A percentile compares a stretch with the other conserved stretches of the same genome.
phyloP scores from a whole-genome alignment of 2,888 invertebrate genomes.

The Cantharis rustica region DNA sequence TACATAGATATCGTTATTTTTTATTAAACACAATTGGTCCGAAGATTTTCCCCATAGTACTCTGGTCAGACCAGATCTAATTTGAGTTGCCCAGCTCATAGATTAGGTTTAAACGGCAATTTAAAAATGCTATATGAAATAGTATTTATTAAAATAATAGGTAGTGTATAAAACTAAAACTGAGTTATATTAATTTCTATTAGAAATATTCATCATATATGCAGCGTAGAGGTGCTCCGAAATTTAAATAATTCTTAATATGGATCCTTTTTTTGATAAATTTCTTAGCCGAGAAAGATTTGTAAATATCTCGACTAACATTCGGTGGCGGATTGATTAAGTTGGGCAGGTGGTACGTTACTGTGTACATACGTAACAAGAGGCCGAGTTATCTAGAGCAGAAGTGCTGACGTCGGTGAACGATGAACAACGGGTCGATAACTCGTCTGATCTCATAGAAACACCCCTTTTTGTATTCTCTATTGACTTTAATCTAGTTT shows the following conservation, averaged over 20 bases:
- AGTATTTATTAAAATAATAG: too few relatives aligned
- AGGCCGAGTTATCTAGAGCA: conserved; percentile 28
- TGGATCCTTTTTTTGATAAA: background rate
- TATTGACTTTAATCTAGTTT: conserved; percentile 20
- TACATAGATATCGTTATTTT: background rate
- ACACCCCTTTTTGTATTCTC: conserved; percentile 6
- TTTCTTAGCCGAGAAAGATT: background rate
- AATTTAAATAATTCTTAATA: background rate
- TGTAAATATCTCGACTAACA: background rate
- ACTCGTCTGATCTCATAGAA: conserved; percentile 21
- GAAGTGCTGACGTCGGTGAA: conserved; percentile 29
- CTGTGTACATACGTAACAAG: conserved; percentile 27
- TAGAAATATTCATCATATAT: background rate
- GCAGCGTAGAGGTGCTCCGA: background rate
- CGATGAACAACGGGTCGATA: conserved; percentile 31
- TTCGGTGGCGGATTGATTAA: conserved; percentile 14
- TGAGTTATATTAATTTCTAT: too few relatives aligned
- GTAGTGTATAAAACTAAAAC: too few relatives aligned
- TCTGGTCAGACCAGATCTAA: background rate
- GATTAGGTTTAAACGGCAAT: too few relatives aligned
- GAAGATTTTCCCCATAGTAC: background rate
- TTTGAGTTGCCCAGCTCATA: too few relatives aligned
- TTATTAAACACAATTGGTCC: background rate
- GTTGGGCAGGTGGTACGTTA: conserved; percentile 20
- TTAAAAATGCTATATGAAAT: too few relatives aligned